Evolutionary conservation across 2,888 invertebrate genomes (phyloP).

Genomic region (Tolmerus cingulatus): DNA sequence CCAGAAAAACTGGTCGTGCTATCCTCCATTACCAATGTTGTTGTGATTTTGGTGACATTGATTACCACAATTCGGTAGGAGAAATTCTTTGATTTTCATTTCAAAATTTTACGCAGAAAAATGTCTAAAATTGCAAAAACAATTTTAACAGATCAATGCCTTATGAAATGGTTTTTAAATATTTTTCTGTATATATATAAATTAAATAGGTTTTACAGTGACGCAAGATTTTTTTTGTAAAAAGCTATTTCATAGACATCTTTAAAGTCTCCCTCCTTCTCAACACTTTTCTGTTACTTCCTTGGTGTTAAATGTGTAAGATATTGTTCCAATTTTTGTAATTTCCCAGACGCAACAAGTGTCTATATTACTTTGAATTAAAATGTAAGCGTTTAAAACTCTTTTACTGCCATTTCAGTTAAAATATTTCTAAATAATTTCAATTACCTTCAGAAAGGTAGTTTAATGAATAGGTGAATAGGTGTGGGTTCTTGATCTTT

Average conservation of each 20-base stretch:
- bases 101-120: slow-evolving; percentile 44
- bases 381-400: background rate
- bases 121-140: slow-evolving; percentile 47
- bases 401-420: no score
- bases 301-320: slow-evolving; percentile 15
- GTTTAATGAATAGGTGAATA: background rate
- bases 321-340: slow-evolving; percentile 1
- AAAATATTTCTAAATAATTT: no score
- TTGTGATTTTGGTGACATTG: slow-evolving; percentile 65
- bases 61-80: slow-evolving; percentile 65
- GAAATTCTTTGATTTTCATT: slow-evolving; percentile 51
- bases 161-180: slow-evolving; percentile 24
- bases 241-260: slow-evolving; percentile 6
- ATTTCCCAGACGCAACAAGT: background rate
- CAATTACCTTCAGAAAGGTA: background rate
- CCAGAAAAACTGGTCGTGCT: slow-evolving; percentile 65
- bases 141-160: slow-evolving; percentile 47
- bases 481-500: background rate
- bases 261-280: slow-evolving; percentile 18
- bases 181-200: slow-evolving; percentile 5
- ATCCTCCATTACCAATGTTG: slow-evolving; percentile 65
- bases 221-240: slow-evolving; percentile 11
- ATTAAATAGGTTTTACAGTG: background rate
- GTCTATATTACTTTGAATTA: slow-evolving; percentile 3
- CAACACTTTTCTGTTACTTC: slow-evolving; percentile 16